A percentile compares a stretch with the other conserved stretches of the same genome.
These are phyloP conservation scores for Zaprionus obscuricornis DNA, from an alignment of 2,888 invertebrate species.

Conservation along the genomic window DNA sequence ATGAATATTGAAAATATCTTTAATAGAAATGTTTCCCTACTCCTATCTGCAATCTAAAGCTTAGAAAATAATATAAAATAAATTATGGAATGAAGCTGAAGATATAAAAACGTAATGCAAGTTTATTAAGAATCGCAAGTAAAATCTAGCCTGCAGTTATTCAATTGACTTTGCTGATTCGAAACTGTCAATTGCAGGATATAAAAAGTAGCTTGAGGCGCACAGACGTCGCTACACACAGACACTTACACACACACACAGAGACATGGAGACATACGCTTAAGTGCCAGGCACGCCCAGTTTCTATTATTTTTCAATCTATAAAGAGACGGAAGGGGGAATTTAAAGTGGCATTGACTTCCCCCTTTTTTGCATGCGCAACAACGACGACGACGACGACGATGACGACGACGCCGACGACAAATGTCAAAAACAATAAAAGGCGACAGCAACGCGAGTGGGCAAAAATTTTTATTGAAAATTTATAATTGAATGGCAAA, in stretches of 20 bases:
- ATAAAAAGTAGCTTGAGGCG: conserved; percentile 34
- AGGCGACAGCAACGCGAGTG: conserved; percentile 34
- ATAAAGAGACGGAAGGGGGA: conserved; percentile 1
- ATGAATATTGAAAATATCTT: too few species aligned
- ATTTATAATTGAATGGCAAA: conserved; percentile 80
- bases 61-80: too few species aligned
- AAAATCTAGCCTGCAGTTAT: conserved; percentile 30
- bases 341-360: conserved; percentile 1
- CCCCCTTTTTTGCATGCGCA: conserved; percentile 25
- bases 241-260: conserved; percentile 1
- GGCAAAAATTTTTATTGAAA: conserved; percentile 67
- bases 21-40: too few species aligned
- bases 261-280: too few species aligned
- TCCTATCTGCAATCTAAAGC: too few species aligned
- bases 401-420: conserved; percentile 11
- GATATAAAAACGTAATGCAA: too few species aligned
- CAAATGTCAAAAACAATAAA: conserved; percentile 74
- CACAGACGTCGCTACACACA: conserved; percentile 11
- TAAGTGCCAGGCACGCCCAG: conserved; percentile 32
- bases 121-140: too few species aligned
- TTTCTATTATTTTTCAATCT: conserved; percentile 36
- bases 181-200: conserved; percentile 61
- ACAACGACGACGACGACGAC: neutral
- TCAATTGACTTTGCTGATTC: conserved; percentile 57
- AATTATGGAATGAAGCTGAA: too few species aligned